Evolutionary conservation across 1,140 invertebrate species (phyloP).

Genomic region (Pseudomyrmex gracilis): DNA sequence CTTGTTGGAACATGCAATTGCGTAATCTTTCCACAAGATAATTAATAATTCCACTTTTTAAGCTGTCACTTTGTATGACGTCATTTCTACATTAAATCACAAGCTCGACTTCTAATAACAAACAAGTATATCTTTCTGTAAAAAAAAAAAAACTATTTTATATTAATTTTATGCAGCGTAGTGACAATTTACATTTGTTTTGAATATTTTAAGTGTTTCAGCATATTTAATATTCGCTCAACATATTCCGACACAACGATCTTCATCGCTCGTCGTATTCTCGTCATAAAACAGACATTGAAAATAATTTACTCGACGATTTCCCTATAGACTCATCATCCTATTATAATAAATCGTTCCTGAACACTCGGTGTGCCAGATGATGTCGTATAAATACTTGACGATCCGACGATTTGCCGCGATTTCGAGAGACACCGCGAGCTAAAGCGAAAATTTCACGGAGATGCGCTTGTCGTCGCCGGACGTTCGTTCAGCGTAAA

Average conservation of each 20-base stretch:
- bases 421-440: constrained; percentile 11
- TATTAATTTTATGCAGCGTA: no score
- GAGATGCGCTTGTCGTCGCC: neutral
- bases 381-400: constrained; percentile 1
- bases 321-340: neutral
- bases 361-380: neutral
- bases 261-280: neutral
- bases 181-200: no score
- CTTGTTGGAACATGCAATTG: neutral
- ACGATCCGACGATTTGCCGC: constrained; percentile 11
- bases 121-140: neutral
- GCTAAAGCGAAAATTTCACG: constrained; percentile 41
- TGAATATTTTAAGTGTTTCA: no score
- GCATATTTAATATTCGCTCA: no score
- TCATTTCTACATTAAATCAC: constrained; percentile 2
- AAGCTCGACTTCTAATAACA: neutral
- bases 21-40: neutral
- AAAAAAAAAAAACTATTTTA: neutral
- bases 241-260: neutral
- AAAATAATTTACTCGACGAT: neutral
- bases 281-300: neutral
- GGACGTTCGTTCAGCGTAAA: constrained; percentile 36
- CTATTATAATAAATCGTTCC: constrained; percentile 28
- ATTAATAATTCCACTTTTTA: constrained; percentile 15
- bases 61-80: neutral